Evolutionary conservation across 2,113 vertebrate genomes (phyloP).

Genomic region (Syrrhaptes paradoxus): DNA sequence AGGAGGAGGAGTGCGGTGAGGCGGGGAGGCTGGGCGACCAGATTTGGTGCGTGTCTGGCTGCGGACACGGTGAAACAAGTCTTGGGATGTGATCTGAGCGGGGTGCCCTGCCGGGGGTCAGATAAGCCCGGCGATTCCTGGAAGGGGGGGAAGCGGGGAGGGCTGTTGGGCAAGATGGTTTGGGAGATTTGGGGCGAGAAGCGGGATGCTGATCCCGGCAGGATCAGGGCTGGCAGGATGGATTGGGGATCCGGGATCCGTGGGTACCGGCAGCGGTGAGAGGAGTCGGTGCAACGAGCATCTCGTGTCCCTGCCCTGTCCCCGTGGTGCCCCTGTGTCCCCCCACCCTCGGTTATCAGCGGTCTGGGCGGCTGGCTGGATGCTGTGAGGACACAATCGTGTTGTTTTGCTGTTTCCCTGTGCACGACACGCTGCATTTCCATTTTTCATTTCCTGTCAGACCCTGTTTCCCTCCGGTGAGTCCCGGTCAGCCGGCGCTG

Average conservation of each 20-base stretch:
- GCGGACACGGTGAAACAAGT: fast-evolving
- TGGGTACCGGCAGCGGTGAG: background rate
- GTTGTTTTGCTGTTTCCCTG: conserved; percentile 6
- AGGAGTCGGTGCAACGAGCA: fast-evolving
- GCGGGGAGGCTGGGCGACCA: background rate
- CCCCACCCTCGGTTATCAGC: background rate
- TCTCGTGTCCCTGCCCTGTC: background rate
- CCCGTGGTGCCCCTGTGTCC: background rate
- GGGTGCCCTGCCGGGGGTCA: background rate
- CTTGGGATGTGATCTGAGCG: background rate
- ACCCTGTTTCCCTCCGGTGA: conserved; percentile 51
- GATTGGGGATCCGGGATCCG: background rate
- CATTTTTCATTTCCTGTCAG: conserved; percentile 76
- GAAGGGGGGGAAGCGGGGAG: background rate
- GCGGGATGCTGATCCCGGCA: background rate
- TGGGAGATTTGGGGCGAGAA: background rate
- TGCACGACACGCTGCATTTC: conserved; percentile 42
- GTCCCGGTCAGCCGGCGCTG: background rate
- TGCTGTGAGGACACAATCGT: background rate
- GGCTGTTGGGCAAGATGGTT: background rate
- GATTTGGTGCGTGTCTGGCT: background rate
- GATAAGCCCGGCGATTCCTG: background rate
- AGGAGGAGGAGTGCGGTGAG: background rate
- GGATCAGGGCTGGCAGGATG: too few relatives aligned
- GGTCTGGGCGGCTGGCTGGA: background rate